These are phyloP conservation scores for Pristis pectinata DNA, from an alignment of 2,797 vertebrate genomes.

Conservation along the genomic window DNA sequence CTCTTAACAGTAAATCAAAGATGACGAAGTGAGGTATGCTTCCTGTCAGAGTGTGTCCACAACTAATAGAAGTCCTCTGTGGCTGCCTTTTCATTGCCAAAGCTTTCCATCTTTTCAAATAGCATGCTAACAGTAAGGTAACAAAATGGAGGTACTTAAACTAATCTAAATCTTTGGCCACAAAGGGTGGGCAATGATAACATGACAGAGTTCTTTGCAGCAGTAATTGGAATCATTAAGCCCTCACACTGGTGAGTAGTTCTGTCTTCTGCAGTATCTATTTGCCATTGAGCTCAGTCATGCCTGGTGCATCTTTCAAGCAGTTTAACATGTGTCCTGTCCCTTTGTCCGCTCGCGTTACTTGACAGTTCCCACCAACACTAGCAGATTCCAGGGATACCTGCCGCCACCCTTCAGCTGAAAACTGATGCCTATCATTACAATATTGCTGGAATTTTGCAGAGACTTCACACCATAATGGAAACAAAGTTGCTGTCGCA, in stretches of 20 bases:
- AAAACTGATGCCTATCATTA: slow-evolving; percentile 10
- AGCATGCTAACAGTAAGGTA: not conserved
- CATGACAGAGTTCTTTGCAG: not conserved
- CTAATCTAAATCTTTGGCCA: not conserved
- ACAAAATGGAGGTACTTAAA: not conserved
- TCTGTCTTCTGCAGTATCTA: not conserved
- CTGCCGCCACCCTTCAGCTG: not conserved
- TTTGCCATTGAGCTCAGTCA: not conserved
- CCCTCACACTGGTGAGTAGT: not conserved
- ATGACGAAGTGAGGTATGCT: not conserved
- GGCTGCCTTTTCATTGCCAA: not conserved
- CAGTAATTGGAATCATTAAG: not conserved
- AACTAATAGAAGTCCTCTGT: not conserved
- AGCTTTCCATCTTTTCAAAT: not conserved
- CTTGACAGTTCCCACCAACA: not conserved
- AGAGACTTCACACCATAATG: not conserved
- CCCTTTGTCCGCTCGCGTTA: not conserved
- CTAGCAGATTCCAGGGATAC: not conserved
- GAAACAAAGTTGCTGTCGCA: not conserved
- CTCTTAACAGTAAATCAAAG: not conserved
- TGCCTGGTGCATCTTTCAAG: not conserved
- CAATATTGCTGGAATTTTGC: slow-evolving; percentile 17
- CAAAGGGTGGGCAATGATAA: not conserved
- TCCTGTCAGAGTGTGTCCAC: not conserved
- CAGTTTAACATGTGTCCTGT: slow-evolving; percentile 10